phyloP scores from a whole-genome alignment of 92 coral and sea anemone genomes.

The Parazoanthus atlanticus region DNA sequence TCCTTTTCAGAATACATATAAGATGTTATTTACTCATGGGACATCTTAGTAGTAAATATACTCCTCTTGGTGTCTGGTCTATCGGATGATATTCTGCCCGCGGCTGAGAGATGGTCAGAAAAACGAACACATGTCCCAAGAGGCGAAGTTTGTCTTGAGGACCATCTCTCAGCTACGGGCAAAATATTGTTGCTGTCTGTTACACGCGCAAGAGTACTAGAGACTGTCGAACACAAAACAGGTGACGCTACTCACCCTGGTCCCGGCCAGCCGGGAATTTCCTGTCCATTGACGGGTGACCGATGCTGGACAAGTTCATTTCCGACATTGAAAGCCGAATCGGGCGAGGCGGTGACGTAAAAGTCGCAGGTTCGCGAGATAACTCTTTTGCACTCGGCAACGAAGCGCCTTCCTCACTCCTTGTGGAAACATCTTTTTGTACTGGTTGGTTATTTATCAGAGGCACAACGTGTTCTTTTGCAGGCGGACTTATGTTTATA shows the following conservation, averaged over 20 bases:
- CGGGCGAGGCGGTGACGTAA: conserved; percentile 81
- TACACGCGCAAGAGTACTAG: neutral
- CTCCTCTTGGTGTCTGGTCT: too few relatives aligned
- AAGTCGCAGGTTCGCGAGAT: conserved; percentile 65
- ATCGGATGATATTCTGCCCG: too few relatives aligned
- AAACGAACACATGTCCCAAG: too few relatives aligned
- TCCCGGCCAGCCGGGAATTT: conserved; percentile 66
- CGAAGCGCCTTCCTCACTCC: conserved; percentile 23
- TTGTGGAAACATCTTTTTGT: neutral
- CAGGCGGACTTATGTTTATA: conserved; percentile 19
- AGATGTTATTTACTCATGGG: too few relatives aligned
- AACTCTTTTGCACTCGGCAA: conserved; percentile 54
- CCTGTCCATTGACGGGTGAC: conserved; percentile 52
- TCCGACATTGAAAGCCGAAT: conserved; percentile 71
- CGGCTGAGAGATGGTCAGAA: too few relatives aligned
- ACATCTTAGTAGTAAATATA: too few relatives aligned
- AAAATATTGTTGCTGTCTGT: neutral
- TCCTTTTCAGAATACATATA: too few relatives aligned
- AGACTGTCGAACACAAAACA: neutral
- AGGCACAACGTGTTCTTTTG: conserved; percentile 20
- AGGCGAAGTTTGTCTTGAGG: too few relatives aligned
- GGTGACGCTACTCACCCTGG: conserved; percentile 61
- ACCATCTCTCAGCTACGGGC: too few relatives aligned
- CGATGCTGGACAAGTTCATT: conserved; percentile 49
- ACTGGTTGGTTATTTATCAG: neutral